These are phyloP conservation scores for Cordilura impudica DNA, from an alignment of 2,888 invertebrate species.

Conservation along the genomic window DNA sequence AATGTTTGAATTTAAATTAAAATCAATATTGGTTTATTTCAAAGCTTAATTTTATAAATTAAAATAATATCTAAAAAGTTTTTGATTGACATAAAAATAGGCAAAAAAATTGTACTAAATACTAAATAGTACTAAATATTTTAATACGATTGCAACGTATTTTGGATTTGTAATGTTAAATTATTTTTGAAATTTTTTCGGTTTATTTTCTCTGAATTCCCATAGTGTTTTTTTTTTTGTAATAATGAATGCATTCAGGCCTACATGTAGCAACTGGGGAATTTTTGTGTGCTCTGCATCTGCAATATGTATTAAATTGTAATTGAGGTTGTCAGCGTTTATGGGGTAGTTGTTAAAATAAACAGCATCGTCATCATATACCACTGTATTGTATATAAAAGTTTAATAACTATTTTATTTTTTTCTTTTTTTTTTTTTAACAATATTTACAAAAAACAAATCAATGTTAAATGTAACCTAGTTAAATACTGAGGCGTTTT, in stretches of 20 bases:
- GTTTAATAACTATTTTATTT: slow-evolving; percentile 50
- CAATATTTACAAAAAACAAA: slow-evolving; percentile 9
- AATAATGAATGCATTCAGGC: slow-evolving; percentile 10
- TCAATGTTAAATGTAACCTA: slow-evolving; percentile 15
- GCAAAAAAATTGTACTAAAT: too few relatives aligned
- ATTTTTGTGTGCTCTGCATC: slow-evolving; percentile 43
- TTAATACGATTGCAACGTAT: too few relatives aligned
- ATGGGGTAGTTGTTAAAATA: slow-evolving; percentile 22
- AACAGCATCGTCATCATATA: slow-evolving; percentile 26
- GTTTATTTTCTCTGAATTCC: background rate
- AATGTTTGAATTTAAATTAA: too few relatives aligned
- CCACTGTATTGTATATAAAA: slow-evolving; percentile 42
- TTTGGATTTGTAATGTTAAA: too few relatives aligned
- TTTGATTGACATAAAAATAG: too few relatives aligned
- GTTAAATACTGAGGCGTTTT: background rate
- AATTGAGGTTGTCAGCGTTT: slow-evolving; percentile 58
- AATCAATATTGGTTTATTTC: too few relatives aligned
- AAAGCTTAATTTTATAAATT: too few relatives aligned
- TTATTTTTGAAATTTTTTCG: slow-evolving; percentile 1
- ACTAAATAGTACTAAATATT: too few relatives aligned
- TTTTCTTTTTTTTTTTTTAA: slow-evolving; percentile 10
- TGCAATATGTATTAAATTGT: slow-evolving; percentile 60
- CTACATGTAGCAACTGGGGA: slow-evolving; percentile 39
- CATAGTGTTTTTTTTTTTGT: background rate
- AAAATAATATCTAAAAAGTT: too few relatives aligned